Evolutionary conservation across 2,888 invertebrate genomes (phyloP), one percentile per base, ranked within the genome.

Genomic region (Agelastica alni): DNA sequence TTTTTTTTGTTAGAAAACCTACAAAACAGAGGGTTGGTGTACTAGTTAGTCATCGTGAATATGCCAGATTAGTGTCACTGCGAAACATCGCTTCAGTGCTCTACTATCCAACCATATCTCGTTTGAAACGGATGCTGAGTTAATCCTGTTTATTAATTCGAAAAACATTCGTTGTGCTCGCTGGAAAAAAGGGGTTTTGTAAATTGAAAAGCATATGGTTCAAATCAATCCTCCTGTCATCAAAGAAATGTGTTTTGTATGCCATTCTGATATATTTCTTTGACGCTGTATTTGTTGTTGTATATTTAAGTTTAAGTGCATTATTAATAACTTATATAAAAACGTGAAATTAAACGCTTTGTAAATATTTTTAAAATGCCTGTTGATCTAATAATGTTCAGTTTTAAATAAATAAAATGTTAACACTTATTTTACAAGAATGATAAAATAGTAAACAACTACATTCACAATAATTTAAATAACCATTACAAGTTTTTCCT

Each of bases 171-270:
- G 18, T 2, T 18, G 20, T 39, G 18, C 18, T 39, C 20, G 37
- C 20, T 10, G 17, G 6, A 39, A 39, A 39, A 20, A 18, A 6
- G 37, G 37, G 34, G 17, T 37, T 39, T 39, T 39, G 37, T 39
- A 4, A 39, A 39, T 1, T 20, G 20, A 39, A 39, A 20, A 17
- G 20, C 37, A 39, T 39, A 39, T 39, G 37, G 12, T 20, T 39
- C 18, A 12, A 20, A 39, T 39, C 37, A 39, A 39, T 39, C 37
- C 10, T 39, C 37, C 37, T 39, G 37, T 39, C 37, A 39, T 39
- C 37, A 20, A 39, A 20, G 20, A 39, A 20, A 39, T 39, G 20
- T 39, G 37, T 39, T n/a, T 20, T 18, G 37, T 39, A 16, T 20
- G 6, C 5, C n/a, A 18, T 9, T 39, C 20, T 39, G 37, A 18